Evolutionary conservation across 2,797 vertebrate species (phyloP).

Genomic region (Peromyscus eremicus): DNA sequence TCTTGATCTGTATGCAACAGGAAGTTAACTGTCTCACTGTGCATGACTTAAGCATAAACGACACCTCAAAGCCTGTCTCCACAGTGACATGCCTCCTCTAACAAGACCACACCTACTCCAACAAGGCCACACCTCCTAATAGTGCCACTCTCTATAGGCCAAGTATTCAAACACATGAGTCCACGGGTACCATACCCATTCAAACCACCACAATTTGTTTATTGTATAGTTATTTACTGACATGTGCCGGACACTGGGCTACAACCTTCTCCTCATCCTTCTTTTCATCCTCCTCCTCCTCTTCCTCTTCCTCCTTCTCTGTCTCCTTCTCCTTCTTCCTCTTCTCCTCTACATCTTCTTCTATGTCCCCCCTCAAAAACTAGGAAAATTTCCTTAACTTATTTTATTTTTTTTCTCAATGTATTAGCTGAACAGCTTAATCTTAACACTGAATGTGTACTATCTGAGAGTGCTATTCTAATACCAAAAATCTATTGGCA

Average conservation of each 20-base stretch:
- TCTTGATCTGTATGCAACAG: no score
- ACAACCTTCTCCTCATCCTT: neutral
- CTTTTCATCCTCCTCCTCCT: accelerated
- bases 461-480: neutral
- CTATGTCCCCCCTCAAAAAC: neutral
- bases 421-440: neutral
- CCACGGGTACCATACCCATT: neutral
- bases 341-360: neutral
- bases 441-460: neutral
- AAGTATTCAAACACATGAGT: neutral
- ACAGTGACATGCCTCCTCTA: no score
- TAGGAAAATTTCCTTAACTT: neutral
- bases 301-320: accelerated
- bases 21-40: no score
- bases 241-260: neutral
- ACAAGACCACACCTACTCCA: no score
- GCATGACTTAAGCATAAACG: no score
- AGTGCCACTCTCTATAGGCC: neutral
- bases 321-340: accelerated
- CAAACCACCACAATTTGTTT: neutral
- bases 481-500: neutral
- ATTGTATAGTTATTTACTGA: neutral
- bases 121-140: neutral
- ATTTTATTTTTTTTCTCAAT: neutral
- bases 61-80: no score